Conservation (phyloP, 2,113 vertebrate genomes). For the Gadus chalcogrammus region DNA sequence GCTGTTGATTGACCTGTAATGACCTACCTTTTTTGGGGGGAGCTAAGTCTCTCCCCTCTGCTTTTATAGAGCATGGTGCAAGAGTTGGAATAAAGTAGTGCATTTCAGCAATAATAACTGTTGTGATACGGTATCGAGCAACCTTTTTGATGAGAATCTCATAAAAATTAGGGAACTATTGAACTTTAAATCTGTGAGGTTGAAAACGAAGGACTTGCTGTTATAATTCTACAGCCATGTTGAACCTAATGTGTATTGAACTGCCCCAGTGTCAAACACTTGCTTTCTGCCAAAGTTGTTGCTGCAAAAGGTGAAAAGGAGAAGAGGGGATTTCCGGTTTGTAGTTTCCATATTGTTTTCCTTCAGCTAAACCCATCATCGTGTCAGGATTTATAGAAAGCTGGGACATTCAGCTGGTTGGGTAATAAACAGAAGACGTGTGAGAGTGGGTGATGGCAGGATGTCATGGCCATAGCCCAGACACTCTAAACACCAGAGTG, state of each 20-base stretch:
- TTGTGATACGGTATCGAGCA: not conserved
- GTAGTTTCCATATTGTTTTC: not conserved
- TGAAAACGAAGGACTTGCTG: too few species aligned
- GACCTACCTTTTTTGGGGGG: constrained; percentile 1
- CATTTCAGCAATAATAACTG: not conserved
- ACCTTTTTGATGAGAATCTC: not conserved
- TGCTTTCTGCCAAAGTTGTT: not conserved
- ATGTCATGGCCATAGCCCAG: not conserved
- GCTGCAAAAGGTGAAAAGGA: not conserved
- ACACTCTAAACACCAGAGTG: not conserved
- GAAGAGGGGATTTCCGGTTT: not conserved
- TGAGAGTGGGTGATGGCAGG: not conserved
- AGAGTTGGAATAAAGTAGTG: not conserved
- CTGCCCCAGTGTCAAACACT: not conserved
- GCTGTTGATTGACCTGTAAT: constrained; percentile 16
- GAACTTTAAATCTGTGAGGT: not conserved
- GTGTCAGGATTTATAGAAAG: not conserved
- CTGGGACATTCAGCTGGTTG: not conserved
- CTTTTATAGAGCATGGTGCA: not conserved
- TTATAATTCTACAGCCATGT: not conserved
- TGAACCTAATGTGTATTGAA: not conserved
- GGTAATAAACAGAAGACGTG: not conserved
- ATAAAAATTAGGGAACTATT: not conserved
- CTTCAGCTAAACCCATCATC: not conserved
- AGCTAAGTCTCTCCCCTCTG: not conserved